phyloP scores from a whole-genome alignment of 2,797 vertebrate genomes.

The Gallirallus australis region DNA sequence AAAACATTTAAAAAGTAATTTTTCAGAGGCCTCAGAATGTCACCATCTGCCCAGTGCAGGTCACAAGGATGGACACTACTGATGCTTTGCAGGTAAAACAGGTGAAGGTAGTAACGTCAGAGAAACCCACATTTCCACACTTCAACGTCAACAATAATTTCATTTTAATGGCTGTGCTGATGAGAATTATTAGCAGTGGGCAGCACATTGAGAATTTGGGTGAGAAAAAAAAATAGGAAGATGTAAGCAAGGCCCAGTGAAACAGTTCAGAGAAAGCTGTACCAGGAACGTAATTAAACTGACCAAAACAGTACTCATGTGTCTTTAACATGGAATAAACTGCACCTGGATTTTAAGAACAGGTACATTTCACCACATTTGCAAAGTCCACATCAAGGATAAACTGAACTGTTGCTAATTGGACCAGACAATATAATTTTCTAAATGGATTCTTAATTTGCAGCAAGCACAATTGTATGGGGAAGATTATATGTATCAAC shows the following conservation, averaged over 20 bases:
- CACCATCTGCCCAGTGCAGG: background rate
- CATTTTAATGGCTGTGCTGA: background rate
- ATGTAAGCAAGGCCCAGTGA: background rate
- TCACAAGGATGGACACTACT: background rate
- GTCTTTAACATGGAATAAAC: background rate
- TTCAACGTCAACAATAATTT: background rate
- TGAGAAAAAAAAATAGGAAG: background rate
- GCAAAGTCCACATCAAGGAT: background rate
- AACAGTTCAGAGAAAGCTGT: background rate
- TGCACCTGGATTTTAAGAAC: background rate
- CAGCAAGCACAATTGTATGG: background rate
- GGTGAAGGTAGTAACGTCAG: background rate
- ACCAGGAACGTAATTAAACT: background rate
- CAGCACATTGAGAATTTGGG: background rate
- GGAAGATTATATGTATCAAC: background rate
- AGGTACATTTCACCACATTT: background rate
- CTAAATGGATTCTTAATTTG: background rate
- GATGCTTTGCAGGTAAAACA: background rate
- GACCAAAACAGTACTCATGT: background rate
- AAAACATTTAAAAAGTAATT: background rate
- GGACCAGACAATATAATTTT: background rate
- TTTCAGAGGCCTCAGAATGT: background rate
- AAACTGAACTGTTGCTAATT: background rate
- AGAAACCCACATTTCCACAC: background rate
- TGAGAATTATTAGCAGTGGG: background rate